Evolutionary conservation across 2,797 vertebrate species (phyloP), one percentile per base, ranked within the genome.

Genomic region (Thunnus albacares): DNA sequence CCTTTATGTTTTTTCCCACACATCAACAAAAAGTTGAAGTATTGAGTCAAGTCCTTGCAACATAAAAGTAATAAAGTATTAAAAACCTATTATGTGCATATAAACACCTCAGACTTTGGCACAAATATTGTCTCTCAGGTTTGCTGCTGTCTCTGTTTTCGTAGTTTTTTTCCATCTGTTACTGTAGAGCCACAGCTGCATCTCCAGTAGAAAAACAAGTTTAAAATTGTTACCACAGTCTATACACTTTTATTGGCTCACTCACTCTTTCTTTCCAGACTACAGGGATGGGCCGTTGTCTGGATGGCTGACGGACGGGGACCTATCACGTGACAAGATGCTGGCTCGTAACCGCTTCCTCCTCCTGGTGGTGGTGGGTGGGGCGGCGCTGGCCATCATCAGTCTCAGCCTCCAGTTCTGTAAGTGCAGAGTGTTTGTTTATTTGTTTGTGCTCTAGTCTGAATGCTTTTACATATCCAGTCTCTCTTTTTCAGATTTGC

Each of bases 321-420:
- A 87, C 87, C 84, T 61, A 85, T 84, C 74, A 73, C 65, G 6
- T 85, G 86, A 90, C 20, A 94, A 83, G 86, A 95, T 95, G 94
- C 83, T 94, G 79, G 92, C 92, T 90, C 93, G 89, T 52, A 94
- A 95, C 88, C 92, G 92, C 85, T 95, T 95, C 89, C 79, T 95
- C 74, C 82, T 95, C 57, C 88, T 95, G 78, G 82, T 95, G 86
- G 80, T 90, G 87, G 86, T 86, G 80, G 90, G 93, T 7, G 93
- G 86, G 74, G 93, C 89, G 0, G 86, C 64, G 33, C 83, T 95
- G 85, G 93, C 93, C 79, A 77, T 95, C 73, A 72, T 95, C 86
- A 94, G 94, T 28, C 85, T 95, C 65, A 94, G 93, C 76, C 82
- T 94, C 26, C 94, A 95, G 84, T 95, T 95, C 87, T 92, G 94